Evolutionary conservation across 2,113 vertebrate genomes (phyloP), one percentile per base, ranked within the genome.

Genomic region (Notiomystis cincta): DNA sequence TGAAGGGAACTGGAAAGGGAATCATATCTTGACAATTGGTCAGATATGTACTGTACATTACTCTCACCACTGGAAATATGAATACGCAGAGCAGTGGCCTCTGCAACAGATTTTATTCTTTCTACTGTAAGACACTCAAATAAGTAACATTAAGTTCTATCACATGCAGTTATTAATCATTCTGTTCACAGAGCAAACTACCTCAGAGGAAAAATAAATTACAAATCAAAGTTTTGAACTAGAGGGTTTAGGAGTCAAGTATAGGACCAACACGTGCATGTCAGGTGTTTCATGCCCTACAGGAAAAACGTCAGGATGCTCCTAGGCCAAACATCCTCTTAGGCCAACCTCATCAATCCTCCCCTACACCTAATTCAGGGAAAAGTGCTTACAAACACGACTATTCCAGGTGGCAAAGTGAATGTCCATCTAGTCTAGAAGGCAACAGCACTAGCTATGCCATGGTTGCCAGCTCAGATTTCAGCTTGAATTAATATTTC

Each of bases 251-350:
- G 12, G n/a, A 80, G 21, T 27, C 7, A 64, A 33, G 8, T 30
- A 16, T 20, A 28, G 10, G 33, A 87, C 18, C 18, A 61, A 23
- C 6, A 48, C 16, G 23, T 20, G 9, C 9, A 25, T 3, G 4
- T 24, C 19, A 54, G 5, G 23, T 2, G 2, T 18, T 56, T 42
- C 19, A 51, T 0, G 3, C 28, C 44, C 21, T 58, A 62, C 35
- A 51, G 13, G 24, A 45, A 81, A 73, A 50, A 6, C 10, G 45
- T 58, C 10, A 33, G 2, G 27, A 56, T 23, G 8, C 11, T 62
- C n/a, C n/a, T 28, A 24, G 9, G 11, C 6, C 31, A 90, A 65
- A 48, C 2, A 1, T 15, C 13, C 5, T 61, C 22, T 37, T 48
- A 71, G 72, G 17, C 9, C n/a, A 57, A 38, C 7, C 6, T 15